These are phyloP conservation scores for Leucoraja erinaceus DNA, from an alignment of 2,113 vertebrate species.

Conservation along the genomic window DNA sequence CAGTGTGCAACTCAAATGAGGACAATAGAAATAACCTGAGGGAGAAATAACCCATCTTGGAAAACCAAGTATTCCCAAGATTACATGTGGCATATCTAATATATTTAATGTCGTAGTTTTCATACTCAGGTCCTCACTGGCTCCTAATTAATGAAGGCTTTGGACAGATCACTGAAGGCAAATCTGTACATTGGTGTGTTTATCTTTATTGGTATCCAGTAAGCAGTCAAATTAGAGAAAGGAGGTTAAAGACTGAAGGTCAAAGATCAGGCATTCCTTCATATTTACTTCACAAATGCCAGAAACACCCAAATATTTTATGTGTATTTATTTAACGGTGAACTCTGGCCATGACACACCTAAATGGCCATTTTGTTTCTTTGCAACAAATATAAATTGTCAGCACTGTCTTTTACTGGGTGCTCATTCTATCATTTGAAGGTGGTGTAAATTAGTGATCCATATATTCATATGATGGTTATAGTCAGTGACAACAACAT, in stretches of 20 bases:
- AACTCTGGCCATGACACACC: neutral
- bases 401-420: constrained; percentile 6
- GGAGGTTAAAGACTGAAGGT: neutral
- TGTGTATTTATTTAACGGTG: neutral
- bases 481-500: constrained; percentile 12
- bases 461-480: constrained; percentile 20
- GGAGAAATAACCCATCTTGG: neutral
- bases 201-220: neutral
- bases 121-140: neutral
- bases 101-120: neutral
- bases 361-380: neutral
- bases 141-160: constrained; percentile 11
- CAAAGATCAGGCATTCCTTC: neutral
- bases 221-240: neutral
- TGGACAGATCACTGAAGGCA: neutral
- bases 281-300: constrained; percentile 18
- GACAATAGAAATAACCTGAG: neutral
- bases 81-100: neutral
- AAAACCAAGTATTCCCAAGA: neutral
- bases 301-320: neutral
- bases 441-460: constrained; percentile 32
- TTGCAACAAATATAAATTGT: neutral
- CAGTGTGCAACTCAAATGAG: neutral
- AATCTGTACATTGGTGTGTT: neutral
- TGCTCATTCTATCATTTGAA: constrained; percentile 31